Conservation (phyloP, 1,140 invertebrate species). For the Archivesica marissinica region DNA sequence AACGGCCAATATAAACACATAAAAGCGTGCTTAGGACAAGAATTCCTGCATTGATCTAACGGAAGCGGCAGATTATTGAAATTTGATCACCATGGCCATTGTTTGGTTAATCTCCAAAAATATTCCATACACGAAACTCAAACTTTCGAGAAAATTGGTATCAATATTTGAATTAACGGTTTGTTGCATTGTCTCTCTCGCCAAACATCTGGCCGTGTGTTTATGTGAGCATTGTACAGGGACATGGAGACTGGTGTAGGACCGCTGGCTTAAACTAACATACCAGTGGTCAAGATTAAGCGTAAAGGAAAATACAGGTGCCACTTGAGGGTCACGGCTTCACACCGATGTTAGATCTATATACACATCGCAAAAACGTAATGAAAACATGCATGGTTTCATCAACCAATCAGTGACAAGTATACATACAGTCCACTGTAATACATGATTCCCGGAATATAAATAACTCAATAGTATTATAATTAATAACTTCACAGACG, state of each 20-base stretch:
- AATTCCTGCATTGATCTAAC: neutral
- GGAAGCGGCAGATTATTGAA: constrained; percentile 29
- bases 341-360: neutral
- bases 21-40: constrained; percentile 26
- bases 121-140: constrained; percentile 60
- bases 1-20: constrained; percentile 46
- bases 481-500: too few species aligned
- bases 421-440: too few species aligned
- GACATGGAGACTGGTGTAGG: constrained; percentile 1
- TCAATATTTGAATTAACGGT: constrained; percentile 63
- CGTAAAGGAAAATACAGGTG: constrained; percentile 47
- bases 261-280: constrained; percentile 13
- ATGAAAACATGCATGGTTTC: too few species aligned
- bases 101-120: constrained; percentile 58
- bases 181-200: constrained; percentile 32
- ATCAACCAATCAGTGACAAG: too few species aligned
- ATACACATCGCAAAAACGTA: too few species aligned
- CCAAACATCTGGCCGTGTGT: constrained; percentile 56
- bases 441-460: too few species aligned
- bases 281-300: constrained; percentile 33
- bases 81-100: constrained; percentile 48
- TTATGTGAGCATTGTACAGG: constrained; percentile 28
- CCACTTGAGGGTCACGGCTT: neutral
- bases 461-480: too few species aligned
- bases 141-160: constrained; percentile 51